Evolutionary conservation across 2,113 vertebrate species (phyloP).

Genomic region (Cercocebus atys): DNA sequence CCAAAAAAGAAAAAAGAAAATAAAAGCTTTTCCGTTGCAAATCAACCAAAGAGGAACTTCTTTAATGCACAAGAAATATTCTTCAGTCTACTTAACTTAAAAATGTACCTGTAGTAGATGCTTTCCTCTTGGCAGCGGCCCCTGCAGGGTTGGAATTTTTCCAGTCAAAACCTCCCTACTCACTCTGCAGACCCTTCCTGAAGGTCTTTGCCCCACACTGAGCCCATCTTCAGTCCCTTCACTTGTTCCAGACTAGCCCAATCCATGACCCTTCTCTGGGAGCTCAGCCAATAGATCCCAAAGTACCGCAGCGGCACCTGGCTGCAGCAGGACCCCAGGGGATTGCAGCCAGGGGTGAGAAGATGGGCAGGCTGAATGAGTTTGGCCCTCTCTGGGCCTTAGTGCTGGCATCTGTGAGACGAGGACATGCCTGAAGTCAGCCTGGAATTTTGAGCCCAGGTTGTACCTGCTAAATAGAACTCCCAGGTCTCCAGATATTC

Average conservation of each 20-base stretch:
- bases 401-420: background rate
- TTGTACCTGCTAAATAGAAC: background rate
- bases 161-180: background rate
- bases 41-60: background rate
- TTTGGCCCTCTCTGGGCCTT: background rate
- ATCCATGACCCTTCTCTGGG: background rate
- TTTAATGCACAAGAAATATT: background rate
- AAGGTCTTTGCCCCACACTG: background rate
- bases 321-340: background rate
- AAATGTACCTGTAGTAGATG: background rate
- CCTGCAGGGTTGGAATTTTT: background rate
- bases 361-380: too few relatives aligned
- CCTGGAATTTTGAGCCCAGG: background rate
- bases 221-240: background rate
- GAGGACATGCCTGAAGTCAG: background rate
- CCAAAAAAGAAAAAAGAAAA: background rate
- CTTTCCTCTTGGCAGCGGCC: background rate
- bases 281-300: background rate
- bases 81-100: background rate
- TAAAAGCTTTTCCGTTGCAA: background rate
- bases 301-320: background rate
- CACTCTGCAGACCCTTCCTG: background rate
- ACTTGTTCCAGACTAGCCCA: background rate
- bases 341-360: accelerated
- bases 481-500: background rate